These are phyloP conservation scores for Anoplolepis gracilipes DNA, from an alignment of 1,140 invertebrate genomes.

Conservation along the genomic window DNA sequence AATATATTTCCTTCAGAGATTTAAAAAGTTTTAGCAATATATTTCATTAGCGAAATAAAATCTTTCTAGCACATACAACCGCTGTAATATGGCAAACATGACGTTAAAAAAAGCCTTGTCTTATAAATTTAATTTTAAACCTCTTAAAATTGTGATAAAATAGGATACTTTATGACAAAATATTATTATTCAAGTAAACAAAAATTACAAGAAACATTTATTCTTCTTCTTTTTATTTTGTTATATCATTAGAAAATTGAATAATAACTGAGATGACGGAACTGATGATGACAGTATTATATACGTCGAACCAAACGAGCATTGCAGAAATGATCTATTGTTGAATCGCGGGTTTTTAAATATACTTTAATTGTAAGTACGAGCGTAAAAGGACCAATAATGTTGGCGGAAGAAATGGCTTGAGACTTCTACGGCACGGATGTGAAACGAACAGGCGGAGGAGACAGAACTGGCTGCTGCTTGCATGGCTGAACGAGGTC, in stretches of 20 bases:
- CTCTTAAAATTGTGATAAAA: background rate
- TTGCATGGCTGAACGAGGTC: conserved; percentile 68
- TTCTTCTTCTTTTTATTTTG: too few relatives aligned
- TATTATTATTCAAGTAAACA: too few relatives aligned
- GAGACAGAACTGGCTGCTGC: conserved; percentile 61
- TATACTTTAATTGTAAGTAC: background rate
- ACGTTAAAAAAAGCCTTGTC: too few relatives aligned
- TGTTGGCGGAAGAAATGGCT: conserved; percentile 10
- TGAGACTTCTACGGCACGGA: conserved; percentile 39
- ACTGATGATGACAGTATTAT: too few relatives aligned
- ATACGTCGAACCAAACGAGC: background rate
- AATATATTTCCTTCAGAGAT: too few relatives aligned
- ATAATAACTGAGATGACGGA: background rate
- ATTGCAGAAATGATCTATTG: background rate
- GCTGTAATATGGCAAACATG: too few relatives aligned
- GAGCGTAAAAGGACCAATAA: conserved; percentile 4
- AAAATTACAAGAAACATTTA: too few relatives aligned
- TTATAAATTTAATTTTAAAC: background rate
- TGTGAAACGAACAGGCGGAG: conserved; percentile 19
- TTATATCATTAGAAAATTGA: too few relatives aligned
- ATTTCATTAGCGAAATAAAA: too few relatives aligned
- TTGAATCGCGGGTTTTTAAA: background rate
- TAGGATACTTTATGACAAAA: too few relatives aligned
- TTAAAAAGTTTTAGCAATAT: too few relatives aligned
- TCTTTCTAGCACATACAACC: too few relatives aligned